Evolutionary conservation across 2,113 vertebrate species (phyloP).

Genomic region (Albula goreensis): DNA sequence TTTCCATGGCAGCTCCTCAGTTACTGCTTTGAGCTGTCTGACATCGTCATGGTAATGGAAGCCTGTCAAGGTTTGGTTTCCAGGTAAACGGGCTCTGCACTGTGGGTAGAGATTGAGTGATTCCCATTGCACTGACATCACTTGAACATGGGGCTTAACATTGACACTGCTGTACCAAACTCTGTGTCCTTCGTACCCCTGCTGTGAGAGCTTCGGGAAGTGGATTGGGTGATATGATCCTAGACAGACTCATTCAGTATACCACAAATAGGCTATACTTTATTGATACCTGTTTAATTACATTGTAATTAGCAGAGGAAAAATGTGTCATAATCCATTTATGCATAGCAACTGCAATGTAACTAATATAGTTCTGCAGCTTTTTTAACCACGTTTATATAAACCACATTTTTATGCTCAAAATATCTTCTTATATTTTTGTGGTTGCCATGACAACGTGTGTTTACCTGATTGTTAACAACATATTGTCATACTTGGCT

Average conservation of each 20-base stretch:
- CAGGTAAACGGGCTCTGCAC: background rate
- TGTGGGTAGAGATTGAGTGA: background rate
- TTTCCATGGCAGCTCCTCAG: background rate
- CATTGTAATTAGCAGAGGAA: background rate
- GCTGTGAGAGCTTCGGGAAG: background rate
- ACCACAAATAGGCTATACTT: background rate
- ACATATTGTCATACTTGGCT: background rate
- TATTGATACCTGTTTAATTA: background rate
- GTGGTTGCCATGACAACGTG: background rate
- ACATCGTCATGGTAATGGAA: background rate
- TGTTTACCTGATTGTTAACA: background rate
- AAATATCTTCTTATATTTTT: background rate
- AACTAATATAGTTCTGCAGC: background rate
- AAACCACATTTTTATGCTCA: background rate
- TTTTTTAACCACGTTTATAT: background rate
- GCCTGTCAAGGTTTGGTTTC: background rate
- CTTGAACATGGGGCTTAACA: background rate
- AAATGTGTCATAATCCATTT: background rate
- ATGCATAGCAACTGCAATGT: no score
- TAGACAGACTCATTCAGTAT: background rate
- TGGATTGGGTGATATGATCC: background rate
- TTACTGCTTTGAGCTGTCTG: background rate
- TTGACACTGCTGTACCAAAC: background rate
- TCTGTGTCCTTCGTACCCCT: background rate
- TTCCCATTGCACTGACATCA: background rate